These are phyloP conservation scores for Pagetopsis macropterus DNA, from an alignment of 2,797 vertebrate genomes.

Conservation along the genomic window DNA sequence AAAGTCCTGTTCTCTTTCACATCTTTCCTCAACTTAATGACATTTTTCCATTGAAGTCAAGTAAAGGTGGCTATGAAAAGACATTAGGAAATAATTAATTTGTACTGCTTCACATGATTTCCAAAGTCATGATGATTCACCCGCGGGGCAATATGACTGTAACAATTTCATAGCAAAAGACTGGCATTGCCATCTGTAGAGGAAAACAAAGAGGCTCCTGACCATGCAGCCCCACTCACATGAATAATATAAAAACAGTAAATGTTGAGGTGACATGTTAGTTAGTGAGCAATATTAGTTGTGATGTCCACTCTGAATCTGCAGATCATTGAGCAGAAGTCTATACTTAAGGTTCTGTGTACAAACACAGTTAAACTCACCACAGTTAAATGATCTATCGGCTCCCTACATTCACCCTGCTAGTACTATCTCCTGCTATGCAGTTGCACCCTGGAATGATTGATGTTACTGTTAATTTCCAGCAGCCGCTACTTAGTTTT, in stretches of 20 bases:
- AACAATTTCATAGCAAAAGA: not conserved
- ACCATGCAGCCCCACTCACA: not conserved
- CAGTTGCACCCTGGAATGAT: not conserved
- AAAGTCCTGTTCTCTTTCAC: too few relatives aligned
- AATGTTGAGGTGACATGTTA: slow-evolving; percentile 1
- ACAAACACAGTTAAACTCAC: slow-evolving; percentile 20
- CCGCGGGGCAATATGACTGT: not conserved
- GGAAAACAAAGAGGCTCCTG: not conserved
- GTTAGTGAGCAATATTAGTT: not conserved
- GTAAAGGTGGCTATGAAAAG: too few relatives aligned
- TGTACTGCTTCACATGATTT: too few relatives aligned
- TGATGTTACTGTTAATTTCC: not conserved
- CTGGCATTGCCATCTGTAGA: not conserved
- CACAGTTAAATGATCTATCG: slow-evolving; percentile 3
- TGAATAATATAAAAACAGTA: slow-evolving; percentile 6
- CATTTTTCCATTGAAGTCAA: too few relatives aligned
- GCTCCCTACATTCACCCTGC: not conserved
- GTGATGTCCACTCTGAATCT: not conserved
- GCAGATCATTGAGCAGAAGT: slow-evolving; percentile 12
- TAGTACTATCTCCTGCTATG: not conserved
- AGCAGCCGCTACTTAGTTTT: not conserved
- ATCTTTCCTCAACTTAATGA: too few relatives aligned
- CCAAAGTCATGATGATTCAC: not conserved
- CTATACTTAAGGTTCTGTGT: slow-evolving; percentile 1
- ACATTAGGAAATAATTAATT: too few relatives aligned